Conservation (phyloP, 2,888 invertebrate genomes). For the Athalia rosae region DNA sequence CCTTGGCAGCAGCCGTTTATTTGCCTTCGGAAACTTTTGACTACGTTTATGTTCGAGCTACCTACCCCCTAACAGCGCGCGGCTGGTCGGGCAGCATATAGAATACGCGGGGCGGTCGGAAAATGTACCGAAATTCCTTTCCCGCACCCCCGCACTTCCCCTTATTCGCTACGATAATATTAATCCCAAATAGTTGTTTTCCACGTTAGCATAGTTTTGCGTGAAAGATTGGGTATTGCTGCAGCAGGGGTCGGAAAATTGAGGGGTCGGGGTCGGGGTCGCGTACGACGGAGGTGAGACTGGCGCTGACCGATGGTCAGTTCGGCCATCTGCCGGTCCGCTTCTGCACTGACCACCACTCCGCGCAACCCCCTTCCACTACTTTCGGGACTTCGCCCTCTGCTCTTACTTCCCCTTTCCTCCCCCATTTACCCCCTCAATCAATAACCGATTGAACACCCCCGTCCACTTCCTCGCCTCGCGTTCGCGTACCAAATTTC, state of each 20-base stretch:
- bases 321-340: slow-evolving; percentile 70
- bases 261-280: slow-evolving; percentile 1
- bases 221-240: slow-evolving; percentile 1
- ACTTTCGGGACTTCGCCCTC: slow-evolving; percentile 33
- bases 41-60: too few relatives aligned
- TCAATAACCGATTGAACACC: slow-evolving; percentile 72
- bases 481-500: neutral
- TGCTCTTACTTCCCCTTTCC: slow-evolving; percentile 48
- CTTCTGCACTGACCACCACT: slow-evolving; percentile 54
- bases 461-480: slow-evolving; percentile 57
- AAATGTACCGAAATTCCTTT: neutral
- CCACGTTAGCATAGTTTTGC: slow-evolving; percentile 36
- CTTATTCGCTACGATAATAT: slow-evolving; percentile 11
- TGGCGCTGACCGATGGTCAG: slow-evolving; percentile 53
- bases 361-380: too few relatives aligned
- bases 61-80: too few relatives aligned
- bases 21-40: too few relatives aligned
- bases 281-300: neutral
- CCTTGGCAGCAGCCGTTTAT: too few relatives aligned
- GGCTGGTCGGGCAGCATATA: too few relatives aligned
- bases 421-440: slow-evolving; percentile 58
- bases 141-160: neutral
- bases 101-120: neutral
- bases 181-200: slow-evolving; percentile 21
- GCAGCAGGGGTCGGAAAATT: neutral